These are phyloP conservation scores for Passerculus sandwichensis DNA, from an alignment of 2,797 vertebrate species.

Conservation along the genomic window DNA sequence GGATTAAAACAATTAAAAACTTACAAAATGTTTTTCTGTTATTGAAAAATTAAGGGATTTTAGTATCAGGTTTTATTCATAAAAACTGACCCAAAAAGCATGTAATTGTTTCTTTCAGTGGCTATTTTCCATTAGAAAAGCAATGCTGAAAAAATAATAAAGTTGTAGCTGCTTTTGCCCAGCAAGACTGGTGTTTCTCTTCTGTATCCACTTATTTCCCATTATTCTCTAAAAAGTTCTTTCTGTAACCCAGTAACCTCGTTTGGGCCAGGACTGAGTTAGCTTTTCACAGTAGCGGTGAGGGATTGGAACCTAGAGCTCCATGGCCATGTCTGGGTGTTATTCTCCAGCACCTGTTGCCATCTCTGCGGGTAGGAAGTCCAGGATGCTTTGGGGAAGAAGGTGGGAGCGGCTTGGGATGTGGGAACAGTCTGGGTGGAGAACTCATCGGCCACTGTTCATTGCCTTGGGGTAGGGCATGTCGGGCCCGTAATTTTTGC, in stretches of 20 bases:
- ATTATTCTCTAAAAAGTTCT: not conserved
- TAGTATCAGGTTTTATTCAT: not conserved
- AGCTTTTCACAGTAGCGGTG: not conserved
- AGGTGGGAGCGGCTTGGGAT: not conserved
- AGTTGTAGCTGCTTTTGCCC: not conserved
- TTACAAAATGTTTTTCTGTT: not conserved
- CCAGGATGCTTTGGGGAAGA: not conserved
- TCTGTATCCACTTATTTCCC: not conserved
- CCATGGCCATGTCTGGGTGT: too few relatives aligned
- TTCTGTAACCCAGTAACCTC: not conserved
- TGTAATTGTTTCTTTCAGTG: not conserved
- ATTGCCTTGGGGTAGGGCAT: accelerated
- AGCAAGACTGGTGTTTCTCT: not conserved
- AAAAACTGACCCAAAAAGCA: not conserved
- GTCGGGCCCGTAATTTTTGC: accelerated
- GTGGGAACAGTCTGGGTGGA: too few relatives aligned
- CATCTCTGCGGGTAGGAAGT: not conserved
- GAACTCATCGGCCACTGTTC: not conserved
- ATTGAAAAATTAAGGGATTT: not conserved
- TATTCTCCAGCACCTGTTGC: not conserved
- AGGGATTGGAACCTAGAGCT: not conserved
- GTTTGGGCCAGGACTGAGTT: not conserved
- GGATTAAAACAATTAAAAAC: not conserved
- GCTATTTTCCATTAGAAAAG: not conserved
- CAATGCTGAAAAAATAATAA: not conserved